phyloP scores from a whole-genome alignment of 2,113 vertebrate species.

The Crotalus helleri region DNA sequence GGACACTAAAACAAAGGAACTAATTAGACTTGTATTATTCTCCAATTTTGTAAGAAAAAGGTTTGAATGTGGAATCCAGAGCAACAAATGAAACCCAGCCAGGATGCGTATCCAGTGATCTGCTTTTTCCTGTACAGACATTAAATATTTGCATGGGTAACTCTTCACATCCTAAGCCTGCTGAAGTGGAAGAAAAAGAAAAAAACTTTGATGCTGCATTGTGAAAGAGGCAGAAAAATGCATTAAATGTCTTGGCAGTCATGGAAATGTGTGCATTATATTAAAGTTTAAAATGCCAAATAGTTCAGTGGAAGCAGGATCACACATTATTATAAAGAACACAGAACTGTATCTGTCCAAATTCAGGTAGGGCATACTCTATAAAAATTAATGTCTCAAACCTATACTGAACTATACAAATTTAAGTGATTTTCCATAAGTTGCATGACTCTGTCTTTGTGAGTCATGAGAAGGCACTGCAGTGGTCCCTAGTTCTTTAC shows the following conservation, averaged over 20 bases:
- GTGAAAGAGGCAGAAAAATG: not conserved
- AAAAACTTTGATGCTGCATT: too few relatives aligned
- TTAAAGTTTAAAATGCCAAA: not conserved
- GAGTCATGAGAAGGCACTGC: not conserved
- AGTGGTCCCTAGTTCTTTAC: not conserved
- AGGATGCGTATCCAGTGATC: not conserved
- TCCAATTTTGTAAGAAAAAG: not conserved
- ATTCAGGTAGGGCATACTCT: not conserved
- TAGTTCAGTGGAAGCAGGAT: not conserved
- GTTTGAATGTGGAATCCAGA: not conserved
- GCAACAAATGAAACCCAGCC: too few relatives aligned
- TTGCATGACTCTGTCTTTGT: not conserved
- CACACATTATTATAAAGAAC: not conserved
- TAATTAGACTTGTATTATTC: not conserved
- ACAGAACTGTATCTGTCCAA: not conserved
- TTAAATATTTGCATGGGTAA: not conserved
- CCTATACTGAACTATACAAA: not conserved
- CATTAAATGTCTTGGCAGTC: not conserved
- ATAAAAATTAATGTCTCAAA: not conserved
- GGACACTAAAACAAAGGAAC: not conserved
- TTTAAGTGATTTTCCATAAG: not conserved
- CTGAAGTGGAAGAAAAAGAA: not conserved
- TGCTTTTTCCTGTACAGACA: not conserved
- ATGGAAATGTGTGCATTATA: not conserved
- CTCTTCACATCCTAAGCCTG: not conserved